Evolutionary conservation across 2,888 invertebrate genomes (phyloP), one percentile per base, ranked within the genome.

Genomic region (Dilophus febrilis): DNA sequence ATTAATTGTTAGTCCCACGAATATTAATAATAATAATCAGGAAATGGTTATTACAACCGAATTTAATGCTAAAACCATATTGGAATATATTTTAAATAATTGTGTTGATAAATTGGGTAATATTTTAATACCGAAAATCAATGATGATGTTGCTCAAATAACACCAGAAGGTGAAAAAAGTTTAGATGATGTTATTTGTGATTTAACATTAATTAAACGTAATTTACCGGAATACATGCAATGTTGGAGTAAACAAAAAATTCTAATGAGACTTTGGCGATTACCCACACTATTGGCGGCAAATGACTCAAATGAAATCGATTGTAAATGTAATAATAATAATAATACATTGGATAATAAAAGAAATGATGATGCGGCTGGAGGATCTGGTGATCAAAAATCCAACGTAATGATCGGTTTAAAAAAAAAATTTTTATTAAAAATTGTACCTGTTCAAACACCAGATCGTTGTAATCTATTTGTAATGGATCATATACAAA

Each of bases 241-340:
- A 46, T 45, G 50, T 18, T 63, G 62, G 62, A 54, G 54, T 45
- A 56, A 61, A 48, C 51, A 57, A 1, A 57, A 57, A 43, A 46
- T 63, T 12, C 44, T 64, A 14, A 64, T 66, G 64, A 55, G 59
- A 37, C 59, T 61, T 38, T 66, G 66, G 66, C 51, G 66, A 26
- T 47, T 57, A 12, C 62, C 63, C 0, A 53, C 22, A 22, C 8
- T 22, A 6, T 22, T 22, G 4, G 4, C 22, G 17, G 45, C 59
- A 1, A 55, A 52, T 37, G 56, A 58, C 10, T 53, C 52, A 6
- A 14, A 22, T 22, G 22, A 22, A 22, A 22, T 22, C 22, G 22
- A 22, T 22, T 22, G 22, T 22, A 22, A 6, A 6, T 22, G 22
- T 22, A n/a, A n/a, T n/a, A n/a, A n/a, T n/a, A n/a, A n/a, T n/a